phyloP scores from a whole-genome alignment of 1,140 invertebrate genomes.

The Vanessa atalanta region DNA sequence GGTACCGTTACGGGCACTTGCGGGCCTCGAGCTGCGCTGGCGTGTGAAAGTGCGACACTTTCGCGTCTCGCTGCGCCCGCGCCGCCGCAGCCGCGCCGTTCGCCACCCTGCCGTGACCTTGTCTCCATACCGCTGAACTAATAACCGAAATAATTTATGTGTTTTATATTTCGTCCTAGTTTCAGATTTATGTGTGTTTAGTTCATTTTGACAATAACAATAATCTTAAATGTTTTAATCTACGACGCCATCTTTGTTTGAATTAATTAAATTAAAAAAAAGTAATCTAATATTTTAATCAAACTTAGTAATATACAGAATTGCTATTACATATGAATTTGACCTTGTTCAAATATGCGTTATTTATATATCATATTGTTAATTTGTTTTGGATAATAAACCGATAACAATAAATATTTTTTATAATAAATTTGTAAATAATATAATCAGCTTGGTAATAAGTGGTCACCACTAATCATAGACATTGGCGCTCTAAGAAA shows the following conservation, averaged over 20 bases:
- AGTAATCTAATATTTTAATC: too few species aligned
- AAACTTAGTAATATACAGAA: too few species aligned
- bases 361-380: slow-evolving; percentile 25
- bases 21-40: neutral
- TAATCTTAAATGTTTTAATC: too few species aligned
- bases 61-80: slow-evolving; percentile 4
- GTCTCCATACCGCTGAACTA: neutral
- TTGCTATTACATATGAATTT: neutral
- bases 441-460: too few species aligned
- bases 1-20: slow-evolving; percentile 14
- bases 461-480: too few species aligned
- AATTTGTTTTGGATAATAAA: slow-evolving; percentile 10
- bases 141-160: slow-evolving; percentile 15
- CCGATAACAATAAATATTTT: neutral
- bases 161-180: neutral
- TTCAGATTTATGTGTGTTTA: neutral
- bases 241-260: neutral
- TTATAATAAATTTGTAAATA: too few species aligned
- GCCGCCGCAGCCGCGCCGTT: neutral
- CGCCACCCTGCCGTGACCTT: slow-evolving; percentile 1
- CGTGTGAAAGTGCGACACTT: slow-evolving; percentile 25
- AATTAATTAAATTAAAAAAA: neutral
- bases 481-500: too few species aligned
- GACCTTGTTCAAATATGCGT: slow-evolving; percentile 12
- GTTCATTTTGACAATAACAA: too few species aligned